Base-by-base conservation (phyloP, 2,113 vertebrate genomes). In the Boleophthalmus pectinirostris region DNA sequence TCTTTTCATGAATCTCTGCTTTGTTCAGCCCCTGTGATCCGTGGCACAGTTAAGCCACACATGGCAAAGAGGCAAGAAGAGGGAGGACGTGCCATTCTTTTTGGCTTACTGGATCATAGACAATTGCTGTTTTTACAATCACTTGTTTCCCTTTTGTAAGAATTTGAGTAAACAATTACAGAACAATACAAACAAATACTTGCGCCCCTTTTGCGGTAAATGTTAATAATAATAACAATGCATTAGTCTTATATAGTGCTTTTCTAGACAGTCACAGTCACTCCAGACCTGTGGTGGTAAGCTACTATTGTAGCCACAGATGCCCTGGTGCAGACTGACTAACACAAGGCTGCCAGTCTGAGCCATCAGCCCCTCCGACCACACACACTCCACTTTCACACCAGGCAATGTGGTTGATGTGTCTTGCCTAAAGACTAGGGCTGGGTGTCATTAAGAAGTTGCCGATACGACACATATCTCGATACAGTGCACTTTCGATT, bases 11-110 rank as follows among this genome's bases (percentile, higher is more conserved):
- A 69, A 47, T 60, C 25, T 68, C 45, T 69, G 45, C 73, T 81
- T 77, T 71, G 79, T 81, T 80, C 81, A 75, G 70, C 69, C 38
- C 63, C 71, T 74, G 81, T 84, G 73, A 87, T 83, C 77, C 76
- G 74, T 56, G 69, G 25, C 66, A 68, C 61, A 83, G 68, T 74
- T 74, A 83, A 86, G 70, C 69, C 76, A 82, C 72, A 75, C 80
- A 82, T 69, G 25, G 69, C 12, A 38, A 73, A 79, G 61, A 47
- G 13, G 65, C 65, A 47, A 61, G 65, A n/a, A 70, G 57, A 70
- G 45, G 7, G 21, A 43, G 69, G 16, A 77, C 74, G 56, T 56
- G 71, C 64, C 20, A 73, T 64, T 75, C 21, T 33, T n/a, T 23
- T 6, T 29, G 25, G 25, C 18, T 35, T 29, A 8, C 46, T 21